phyloP scores from a whole-genome alignment of 2,797 vertebrate genomes.

The Gambusia yucatana region DNA sequence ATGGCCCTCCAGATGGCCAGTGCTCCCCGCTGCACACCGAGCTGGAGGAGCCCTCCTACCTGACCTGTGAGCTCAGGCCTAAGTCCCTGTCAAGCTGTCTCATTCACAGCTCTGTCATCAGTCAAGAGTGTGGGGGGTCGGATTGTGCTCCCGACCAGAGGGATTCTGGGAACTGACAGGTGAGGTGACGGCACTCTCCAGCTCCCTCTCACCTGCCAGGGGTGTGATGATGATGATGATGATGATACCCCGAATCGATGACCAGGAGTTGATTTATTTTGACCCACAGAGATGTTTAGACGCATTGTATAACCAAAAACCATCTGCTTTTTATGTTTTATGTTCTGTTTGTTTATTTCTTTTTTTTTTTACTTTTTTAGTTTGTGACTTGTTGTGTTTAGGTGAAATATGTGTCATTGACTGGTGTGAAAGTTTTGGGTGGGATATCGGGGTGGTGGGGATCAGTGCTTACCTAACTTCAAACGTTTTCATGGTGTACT shows the following conservation, averaged over 20 bases:
- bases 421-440: conserved; percentile 69
- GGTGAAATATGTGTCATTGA: conserved; percentile 80
- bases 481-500: conserved; percentile 80
- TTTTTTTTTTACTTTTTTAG: conserved; percentile 52
- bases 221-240: conserved; percentile 79
- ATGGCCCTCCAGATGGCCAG: conserved; percentile 90
- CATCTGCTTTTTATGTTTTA: conserved; percentile 77
- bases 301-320: conserved; percentile 82
- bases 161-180: conserved; percentile 87
- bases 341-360: conserved; percentile 28
- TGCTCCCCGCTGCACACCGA: conserved; percentile 93
- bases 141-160: conserved; percentile 88
- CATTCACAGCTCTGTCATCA: conserved; percentile 86
- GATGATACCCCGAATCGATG: conserved; percentile 66
- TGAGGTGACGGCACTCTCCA: conserved; percentile 60
- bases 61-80: conserved; percentile 89
- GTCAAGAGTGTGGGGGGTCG: conserved; percentile 89
- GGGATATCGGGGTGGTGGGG: conserved; percentile 6
- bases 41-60: conserved; percentile 89
- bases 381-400: conserved; percentile 79
- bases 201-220: conserved; percentile 63
- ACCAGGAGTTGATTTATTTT: conserved; percentile 65
- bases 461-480: conserved; percentile 74
- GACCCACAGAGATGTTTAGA: conserved; percentile 66
- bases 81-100: conserved; percentile 93